phyloP scores from a whole-genome alignment of 1,140 invertebrate species.

The Octopus sinensis region DNA sequence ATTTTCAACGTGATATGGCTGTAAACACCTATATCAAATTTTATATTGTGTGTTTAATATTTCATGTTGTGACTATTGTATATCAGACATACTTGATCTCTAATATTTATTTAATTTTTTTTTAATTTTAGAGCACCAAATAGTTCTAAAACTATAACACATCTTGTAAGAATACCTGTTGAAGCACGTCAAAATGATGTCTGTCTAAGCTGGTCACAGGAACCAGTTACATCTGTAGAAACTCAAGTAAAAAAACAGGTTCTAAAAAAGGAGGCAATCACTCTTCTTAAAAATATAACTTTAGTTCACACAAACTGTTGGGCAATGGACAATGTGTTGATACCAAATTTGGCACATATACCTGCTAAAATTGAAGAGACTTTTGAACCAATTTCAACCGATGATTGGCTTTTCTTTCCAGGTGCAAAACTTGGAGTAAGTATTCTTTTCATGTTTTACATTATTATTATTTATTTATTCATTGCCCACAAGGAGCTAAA shows the following conservation, averaged over 20 bases:
- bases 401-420: constrained; percentile 57
- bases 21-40: too few relatives aligned
- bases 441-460: background rate
- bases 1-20: too few relatives aligned
- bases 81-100: too few relatives aligned
- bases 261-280: constrained; percentile 12
- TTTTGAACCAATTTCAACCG: constrained; percentile 56
- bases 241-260: background rate
- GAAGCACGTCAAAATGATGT: constrained; percentile 41
- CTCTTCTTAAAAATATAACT: background rate
- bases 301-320: constrained; percentile 46
- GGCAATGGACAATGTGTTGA: constrained; percentile 56
- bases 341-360: constrained; percentile 50
- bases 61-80: too few relatives aligned
- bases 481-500: too few relatives aligned
- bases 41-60: too few relatives aligned
- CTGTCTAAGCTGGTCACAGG: constrained; percentile 52
- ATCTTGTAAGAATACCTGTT: constrained; percentile 49
- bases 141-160: constrained; percentile 33
- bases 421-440: constrained; percentile 51
- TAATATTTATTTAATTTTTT: too few relatives aligned
- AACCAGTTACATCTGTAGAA: background rate
- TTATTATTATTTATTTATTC: too few relatives aligned
- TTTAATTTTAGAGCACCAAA: constrained; percentile 32
- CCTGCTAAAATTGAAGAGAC: constrained; percentile 48